Evolutionary conservation across 2,113 vertebrate species (phyloP), one percentile per base, ranked within the genome.

Genomic region (Thunnus thynnus): DNA sequence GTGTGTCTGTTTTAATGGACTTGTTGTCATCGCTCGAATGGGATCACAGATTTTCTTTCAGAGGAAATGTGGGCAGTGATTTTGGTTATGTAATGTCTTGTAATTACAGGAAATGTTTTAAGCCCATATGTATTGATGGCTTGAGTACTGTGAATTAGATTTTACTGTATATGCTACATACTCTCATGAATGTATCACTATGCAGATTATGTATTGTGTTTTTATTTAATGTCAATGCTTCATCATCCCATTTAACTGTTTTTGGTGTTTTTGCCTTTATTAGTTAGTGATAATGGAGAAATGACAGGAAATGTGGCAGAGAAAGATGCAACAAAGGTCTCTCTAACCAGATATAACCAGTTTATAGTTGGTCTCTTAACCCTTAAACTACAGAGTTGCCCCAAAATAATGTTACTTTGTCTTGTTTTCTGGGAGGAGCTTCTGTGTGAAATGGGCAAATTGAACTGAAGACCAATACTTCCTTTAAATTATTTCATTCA

Each of bases 11-110:
- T 78, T 70, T 58, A 74, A 70, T 61, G 25, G 57, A 60, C 61
- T 20, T 66, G 48, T 78, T 75, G 52, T 66, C 25, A 48, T 71
- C 20, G 58, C 10, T 60, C 22, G 22, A 70, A 51, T 22, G 22
- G 22, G 27, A 70, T 41, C 50, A 41, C 12, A 1, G 69, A 69
- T 84, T 70, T 57, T 64, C 64, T 69, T 70, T 58, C 27, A 55
- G 13, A 46, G 60, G 13, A 72, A 50, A 69, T 78, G 17, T 27
- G 56, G 2, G 46, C n/a, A 41, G 11, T 5, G 18, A n/a, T 50
- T 47, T 58, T 71, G 13, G 32, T 36, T 18, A 60, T 25, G 11
- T 57, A 63, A 55, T 77, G 52, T 51, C 47, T 66, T 58, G 41
- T 58, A 47, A 48, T 30, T 72, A 32, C 17, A 20, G 14, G 47